Base-by-base conservation (phyloP, 1,140 invertebrate genomes). In the Drosophila azteca region DNA sequence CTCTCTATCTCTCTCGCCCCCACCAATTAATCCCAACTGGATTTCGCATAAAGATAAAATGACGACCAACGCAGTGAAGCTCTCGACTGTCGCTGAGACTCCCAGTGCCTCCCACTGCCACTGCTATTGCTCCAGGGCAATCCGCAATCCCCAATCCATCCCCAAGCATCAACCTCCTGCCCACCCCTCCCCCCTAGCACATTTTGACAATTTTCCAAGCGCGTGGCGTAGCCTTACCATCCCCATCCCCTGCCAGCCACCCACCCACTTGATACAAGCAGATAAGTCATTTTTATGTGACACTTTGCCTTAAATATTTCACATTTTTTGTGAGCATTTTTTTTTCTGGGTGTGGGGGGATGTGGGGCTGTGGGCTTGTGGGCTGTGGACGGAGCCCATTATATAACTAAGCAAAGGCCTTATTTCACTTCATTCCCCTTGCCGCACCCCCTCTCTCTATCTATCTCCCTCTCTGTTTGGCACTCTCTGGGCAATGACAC, bases 201-300 rank as follows among this genome's bases (percentile, higher is more conserved):
- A 65, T 67, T 76, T 67, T 67, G 69, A 82, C 82, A 85, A 85
- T 85, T 87, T 85, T 85, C 61, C 71, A 73, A 70, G 78, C 83
- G 82, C 82, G 83, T 87, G 83, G 82, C 82, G 51, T 41, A 57
- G 69, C 61, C 72, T 20, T 20, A 1, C 17, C 17, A 20, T 20
- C 17, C 17, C 17, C 17, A 20, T 20, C 17, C 63, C 73, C 73
- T 20, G 17, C 24, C 24, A 24, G 5, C 24, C 75, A 62, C 60
- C 63, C 70, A 51, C 64, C 60, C 82, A 87, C 79, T 78, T 81
- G 83, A 82, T 88, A 88, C 83, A 75, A 79, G 83, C 76, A 88
- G 85, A 90, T 90, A 90, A 90, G 85, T 90, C 85, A 90, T 90
- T 90, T 90, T 90, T 90, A 90, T 90, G 85, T 90, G 85, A 90